Base-by-base conservation (phyloP, 2,888 invertebrate genomes). In the Osmoderma eremita region DNA sequence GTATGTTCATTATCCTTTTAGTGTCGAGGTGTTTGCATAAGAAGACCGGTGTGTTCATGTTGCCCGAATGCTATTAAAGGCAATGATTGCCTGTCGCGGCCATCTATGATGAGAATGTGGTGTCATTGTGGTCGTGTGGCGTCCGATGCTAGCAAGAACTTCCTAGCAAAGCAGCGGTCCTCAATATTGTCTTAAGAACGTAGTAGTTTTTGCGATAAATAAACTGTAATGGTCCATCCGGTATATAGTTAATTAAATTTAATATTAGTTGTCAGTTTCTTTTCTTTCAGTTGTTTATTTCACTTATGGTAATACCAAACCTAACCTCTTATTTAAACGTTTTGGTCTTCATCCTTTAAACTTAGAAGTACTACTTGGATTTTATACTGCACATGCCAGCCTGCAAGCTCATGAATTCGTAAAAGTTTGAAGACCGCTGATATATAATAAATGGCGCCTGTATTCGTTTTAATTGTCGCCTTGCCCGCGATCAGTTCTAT, bases 111-210 rank as follows among this genome's bases (percentile, higher is more conserved):
- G 75, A 74, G 74, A 75, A 73, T 71, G 67, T 70, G 74, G 72
- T 77, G 78, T 75, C 77, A 76, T 74, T 77, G 76, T 76, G 75
- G 74, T 77, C n/a, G 76, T 70, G 65, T 30, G 56, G 42, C 68
- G 65, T 75, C 73, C 13, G 15, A 13, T 4, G 8, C 13, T n/a
- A n/a, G n/a, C n/a, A 38, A 38, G 20, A 38, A 38, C 17, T 13
- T 18, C 38, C 12, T 10, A 58, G 39, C n/a, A 15, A 45, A 45
- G 45, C 53, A 53, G 53, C 30, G 38, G 53, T 53, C 36, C 53
- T 53, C 15, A 53, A 53, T 18, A 53, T 53, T 30, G 6, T 30
- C 30, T 30, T 30, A 30, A 30, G 30, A 30, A 30, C n/a, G n/a
- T n/a, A n/a, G 3, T 30, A 30, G 10, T 10, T 8, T 30, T 30